phyloP scores from a whole-genome alignment of 2,113 vertebrate species.

The Alosa alosa region DNA sequence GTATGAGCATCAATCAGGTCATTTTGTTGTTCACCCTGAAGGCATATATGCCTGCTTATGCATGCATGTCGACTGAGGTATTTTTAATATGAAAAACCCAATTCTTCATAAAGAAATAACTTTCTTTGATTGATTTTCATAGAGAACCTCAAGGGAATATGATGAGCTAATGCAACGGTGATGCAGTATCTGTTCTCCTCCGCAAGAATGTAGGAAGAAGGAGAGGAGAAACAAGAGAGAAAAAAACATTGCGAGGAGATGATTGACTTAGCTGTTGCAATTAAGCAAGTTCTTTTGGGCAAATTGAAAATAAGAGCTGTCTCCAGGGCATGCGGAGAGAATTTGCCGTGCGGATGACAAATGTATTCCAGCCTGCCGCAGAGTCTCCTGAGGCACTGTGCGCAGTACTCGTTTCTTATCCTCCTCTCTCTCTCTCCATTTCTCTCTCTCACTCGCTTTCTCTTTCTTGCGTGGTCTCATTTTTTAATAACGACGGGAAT shows the following conservation, averaged over 20 bases:
- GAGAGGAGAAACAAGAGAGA: background rate
- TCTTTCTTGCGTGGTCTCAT: background rate
- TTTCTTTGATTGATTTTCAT: background rate
- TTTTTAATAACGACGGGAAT: background rate
- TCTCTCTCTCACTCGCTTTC: background rate
- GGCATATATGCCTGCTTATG: background rate
- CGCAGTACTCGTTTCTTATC: background rate
- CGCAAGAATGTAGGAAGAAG: background rate
- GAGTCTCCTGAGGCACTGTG: background rate
- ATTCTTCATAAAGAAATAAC: background rate
- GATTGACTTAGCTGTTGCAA: constrained; percentile 19
- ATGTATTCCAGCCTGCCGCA: background rate
- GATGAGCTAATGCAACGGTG: background rate
- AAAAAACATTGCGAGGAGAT: background rate
- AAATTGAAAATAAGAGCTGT: constrained; percentile 17
- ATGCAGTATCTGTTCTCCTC: background rate
- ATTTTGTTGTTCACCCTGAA: background rate
- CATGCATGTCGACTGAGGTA: background rate
- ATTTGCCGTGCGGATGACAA: background rate
- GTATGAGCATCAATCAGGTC: background rate
- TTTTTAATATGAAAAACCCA: background rate
- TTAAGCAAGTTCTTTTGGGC: constrained; percentile 10
- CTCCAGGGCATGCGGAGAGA: background rate
- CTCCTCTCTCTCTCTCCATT: background rate
- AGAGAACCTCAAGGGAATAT: background rate